These are phyloP conservation scores for Smittia aterrima DNA, from an alignment of 2,888 invertebrate genomes.

Conservation along the genomic window DNA sequence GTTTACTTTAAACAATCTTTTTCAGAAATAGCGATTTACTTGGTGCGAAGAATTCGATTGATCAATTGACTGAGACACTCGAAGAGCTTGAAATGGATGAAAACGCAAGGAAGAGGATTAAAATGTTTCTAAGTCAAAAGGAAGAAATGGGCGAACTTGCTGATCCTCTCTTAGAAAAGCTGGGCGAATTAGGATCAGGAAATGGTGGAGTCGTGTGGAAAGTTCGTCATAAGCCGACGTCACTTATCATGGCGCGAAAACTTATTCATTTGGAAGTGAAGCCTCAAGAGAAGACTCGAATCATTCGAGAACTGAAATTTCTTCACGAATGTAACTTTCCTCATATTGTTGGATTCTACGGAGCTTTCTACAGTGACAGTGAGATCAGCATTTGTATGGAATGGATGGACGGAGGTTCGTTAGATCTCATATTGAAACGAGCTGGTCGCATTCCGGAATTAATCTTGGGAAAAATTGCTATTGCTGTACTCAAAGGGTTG, in stretches of 20 bases:
- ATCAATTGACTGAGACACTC: slow-evolving; percentile 81
- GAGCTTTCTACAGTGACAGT: slow-evolving; percentile 95
- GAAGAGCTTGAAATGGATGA: slow-evolving; percentile 96
- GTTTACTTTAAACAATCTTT: background rate
- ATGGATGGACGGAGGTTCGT: slow-evolving; percentile 99
- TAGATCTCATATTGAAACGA: slow-evolving; percentile 95
- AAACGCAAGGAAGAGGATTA: slow-evolving; percentile 85
- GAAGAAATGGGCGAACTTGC: slow-evolving; percentile 88
- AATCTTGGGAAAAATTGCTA: slow-evolving; percentile 80
- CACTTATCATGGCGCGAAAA: slow-evolving; percentile 97
- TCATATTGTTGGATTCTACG: slow-evolving; percentile 97
- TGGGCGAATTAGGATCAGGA: slow-evolving; percentile 95
- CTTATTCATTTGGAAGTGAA: slow-evolving; percentile 98
- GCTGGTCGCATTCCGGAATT: slow-evolving; percentile 96
- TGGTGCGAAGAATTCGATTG: slow-evolving; percentile 76
- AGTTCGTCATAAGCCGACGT: slow-evolving; percentile 91
- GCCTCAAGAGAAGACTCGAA: slow-evolving; percentile 97
- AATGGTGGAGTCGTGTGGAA: slow-evolving; percentile 99
- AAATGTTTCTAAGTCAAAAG: slow-evolving; percentile 92
- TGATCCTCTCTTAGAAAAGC: slow-evolving; percentile 93
- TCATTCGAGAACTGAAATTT: slow-evolving; percentile 94
- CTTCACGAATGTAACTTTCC: slow-evolving; percentile 79
- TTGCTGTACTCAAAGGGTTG: slow-evolving; percentile 87
- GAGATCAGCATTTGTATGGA: slow-evolving; percentile 99
- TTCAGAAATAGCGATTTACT: slow-evolving; percentile 60